Percentiles rank a stretch among this genome's conserved stretches.
Conservation (phyloP, 1,140 invertebrate species). For the Heterodera schachtii region DNA sequence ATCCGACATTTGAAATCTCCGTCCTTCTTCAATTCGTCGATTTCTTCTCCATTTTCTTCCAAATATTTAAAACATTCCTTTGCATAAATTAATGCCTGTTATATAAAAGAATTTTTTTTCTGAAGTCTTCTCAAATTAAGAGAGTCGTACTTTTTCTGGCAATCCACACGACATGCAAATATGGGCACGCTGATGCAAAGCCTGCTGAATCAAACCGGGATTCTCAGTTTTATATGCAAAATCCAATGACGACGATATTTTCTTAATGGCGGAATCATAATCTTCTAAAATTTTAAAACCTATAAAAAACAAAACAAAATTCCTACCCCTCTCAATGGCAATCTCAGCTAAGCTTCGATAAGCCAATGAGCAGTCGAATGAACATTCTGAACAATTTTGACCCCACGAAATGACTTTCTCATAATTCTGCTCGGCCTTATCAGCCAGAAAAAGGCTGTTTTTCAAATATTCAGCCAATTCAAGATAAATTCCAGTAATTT, state of each 20-base stretch:
- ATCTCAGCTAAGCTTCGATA: slow-evolving; percentile 28
- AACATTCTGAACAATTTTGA: slow-evolving; percentile 3
- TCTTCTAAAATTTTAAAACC: slow-evolving; percentile 1
- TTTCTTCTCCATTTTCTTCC: slow-evolving; percentile 12
- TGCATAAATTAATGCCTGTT: slow-evolving; percentile 16
- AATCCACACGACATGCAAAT: slow-evolving; percentile 21
- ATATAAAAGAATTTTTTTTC: neutral
- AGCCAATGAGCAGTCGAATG: slow-evolving; percentile 29
- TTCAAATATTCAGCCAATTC: slow-evolving; percentile 29
- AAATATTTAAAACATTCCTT: slow-evolving; percentile 23
- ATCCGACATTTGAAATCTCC: slow-evolving; percentile 21
- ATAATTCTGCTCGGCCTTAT: slow-evolving; percentile 13
- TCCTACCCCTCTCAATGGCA: slow-evolving; percentile 19
- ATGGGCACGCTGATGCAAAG: slow-evolving; percentile 30
- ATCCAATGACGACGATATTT: slow-evolving; percentile 20
- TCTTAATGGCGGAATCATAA: slow-evolving; percentile 22
- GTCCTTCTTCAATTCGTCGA: slow-evolving; percentile 18
- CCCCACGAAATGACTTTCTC: slow-evolving; percentile 25
- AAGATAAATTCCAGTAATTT: slow-evolving; percentile 24
- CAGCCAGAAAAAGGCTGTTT: neutral
- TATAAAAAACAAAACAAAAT: neutral
- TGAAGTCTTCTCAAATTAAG: too few relatives aligned
- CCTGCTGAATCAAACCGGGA: slow-evolving; percentile 28
- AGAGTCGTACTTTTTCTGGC: slow-evolving; percentile 17
- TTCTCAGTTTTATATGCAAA: slow-evolving; percentile 27